Evolutionary conservation across 2,113 vertebrate species (phyloP).

Genomic region (Dendrocopos noguchii): DNA sequence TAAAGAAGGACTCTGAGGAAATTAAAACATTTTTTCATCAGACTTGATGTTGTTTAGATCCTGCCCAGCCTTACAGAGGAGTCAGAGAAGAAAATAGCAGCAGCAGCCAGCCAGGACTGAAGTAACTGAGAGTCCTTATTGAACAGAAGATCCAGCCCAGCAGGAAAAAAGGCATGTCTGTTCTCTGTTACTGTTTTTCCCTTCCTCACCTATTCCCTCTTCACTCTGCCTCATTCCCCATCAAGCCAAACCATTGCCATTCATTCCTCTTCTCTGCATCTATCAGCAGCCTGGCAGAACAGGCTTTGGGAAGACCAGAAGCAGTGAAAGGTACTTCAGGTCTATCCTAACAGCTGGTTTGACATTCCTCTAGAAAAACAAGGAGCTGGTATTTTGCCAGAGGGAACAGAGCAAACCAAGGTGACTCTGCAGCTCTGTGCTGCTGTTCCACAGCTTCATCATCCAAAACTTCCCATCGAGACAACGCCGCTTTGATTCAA

Average conservation of each 20-base stretch:
- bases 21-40: not conserved
- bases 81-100: not conserved
- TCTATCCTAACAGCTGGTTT: not conserved
- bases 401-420: constrained; percentile 23
- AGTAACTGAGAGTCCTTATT: not conserved
- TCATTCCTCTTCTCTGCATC: not conserved
- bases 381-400: not conserved
- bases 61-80: not conserved
- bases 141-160: not conserved
- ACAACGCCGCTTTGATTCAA: not conserved
- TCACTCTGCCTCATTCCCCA: not conserved
- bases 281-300: not conserved
- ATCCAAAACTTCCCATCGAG: not conserved
- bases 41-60: not conserved
- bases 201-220: not conserved
- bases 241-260: not conserved
- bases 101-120: not conserved
- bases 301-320: not conserved
- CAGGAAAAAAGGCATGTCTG: not conserved
- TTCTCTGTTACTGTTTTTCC: not conserved
- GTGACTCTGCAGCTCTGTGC: not conserved
- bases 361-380: not conserved
- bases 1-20: not conserved
- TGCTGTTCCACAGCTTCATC: not conserved
- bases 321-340: not conserved